Conservation (phyloP, 2,113 vertebrate genomes). For the Notarius quadriscutis region DNA sequence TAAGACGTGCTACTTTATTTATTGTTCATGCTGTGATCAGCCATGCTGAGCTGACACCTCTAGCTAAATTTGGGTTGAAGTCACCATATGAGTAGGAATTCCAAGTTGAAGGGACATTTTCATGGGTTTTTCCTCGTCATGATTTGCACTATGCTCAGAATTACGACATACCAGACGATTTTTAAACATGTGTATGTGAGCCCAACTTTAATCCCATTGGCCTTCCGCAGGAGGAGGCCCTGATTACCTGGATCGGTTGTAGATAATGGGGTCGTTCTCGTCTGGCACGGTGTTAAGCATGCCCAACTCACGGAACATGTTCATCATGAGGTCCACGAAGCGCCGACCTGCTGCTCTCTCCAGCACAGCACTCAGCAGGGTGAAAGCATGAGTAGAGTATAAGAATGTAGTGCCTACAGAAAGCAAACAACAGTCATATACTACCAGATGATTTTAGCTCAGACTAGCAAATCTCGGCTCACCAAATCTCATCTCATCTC, state of each 20-base stretch:
- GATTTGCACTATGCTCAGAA: neutral
- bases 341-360: conserved; percentile 84
- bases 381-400: conserved; percentile 95
- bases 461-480: neutral
- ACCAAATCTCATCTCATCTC: too few species aligned
- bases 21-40: neutral
- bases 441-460: neutral
- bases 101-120: neutral
- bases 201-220: too few species aligned
- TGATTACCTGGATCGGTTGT: conserved; percentile 91
- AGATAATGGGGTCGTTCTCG: conserved; percentile 91
- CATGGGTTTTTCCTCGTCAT: neutral
- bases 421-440: neutral
- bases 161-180: neutral
- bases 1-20: neutral
- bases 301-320: conserved; percentile 89
- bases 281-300: conserved; percentile 91
- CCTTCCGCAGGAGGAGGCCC: neutral
- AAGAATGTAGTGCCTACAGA: conserved; percentile 87
- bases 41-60: neutral
- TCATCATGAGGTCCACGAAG: conserved; percentile 90
- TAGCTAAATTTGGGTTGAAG: too few species aligned
- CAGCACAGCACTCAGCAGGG: conserved; percentile 87
- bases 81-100: neutral
- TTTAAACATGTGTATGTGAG: neutral